Evolutionary conservation across 1,140 invertebrate genomes (phyloP).

Genomic region (Apis dorsata): DNA sequence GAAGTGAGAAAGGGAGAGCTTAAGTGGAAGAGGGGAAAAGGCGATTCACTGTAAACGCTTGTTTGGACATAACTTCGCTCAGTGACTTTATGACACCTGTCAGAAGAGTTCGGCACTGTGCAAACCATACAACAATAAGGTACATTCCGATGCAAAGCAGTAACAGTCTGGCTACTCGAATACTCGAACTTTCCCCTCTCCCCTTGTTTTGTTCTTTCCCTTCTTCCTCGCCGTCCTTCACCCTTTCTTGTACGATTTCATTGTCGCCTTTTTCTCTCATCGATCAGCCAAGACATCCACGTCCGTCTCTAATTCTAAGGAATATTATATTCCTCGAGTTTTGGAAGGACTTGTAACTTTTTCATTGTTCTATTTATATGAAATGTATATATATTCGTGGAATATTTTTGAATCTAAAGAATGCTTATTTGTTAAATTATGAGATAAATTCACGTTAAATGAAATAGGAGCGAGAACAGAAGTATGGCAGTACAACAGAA

Average conservation of each 20-base stretch:
- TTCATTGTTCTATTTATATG: too few relatives aligned
- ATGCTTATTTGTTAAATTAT: too few relatives aligned
- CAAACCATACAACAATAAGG: constrained; percentile 73
- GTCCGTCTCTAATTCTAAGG: background rate
- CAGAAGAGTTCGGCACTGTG: constrained; percentile 67
- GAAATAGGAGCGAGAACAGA: too few relatives aligned
- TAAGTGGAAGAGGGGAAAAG: background rate
- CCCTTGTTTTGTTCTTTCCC: constrained; percentile 24
- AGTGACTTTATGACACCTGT: constrained; percentile 72
- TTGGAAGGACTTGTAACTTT: too few relatives aligned
- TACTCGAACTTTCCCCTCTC: constrained; percentile 46
- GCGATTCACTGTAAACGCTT: constrained; percentile 58
- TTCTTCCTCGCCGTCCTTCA: constrained; percentile 32
- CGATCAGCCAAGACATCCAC: background rate
- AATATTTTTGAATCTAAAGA: too few relatives aligned
- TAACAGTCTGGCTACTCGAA: constrained; percentile 41
- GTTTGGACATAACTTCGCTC: constrained; percentile 66
- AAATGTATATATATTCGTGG: too few relatives aligned
- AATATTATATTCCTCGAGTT: background rate
- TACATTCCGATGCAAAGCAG: constrained; percentile 73
- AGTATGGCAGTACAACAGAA: too few relatives aligned
- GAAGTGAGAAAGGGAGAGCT: constrained; percentile 1
- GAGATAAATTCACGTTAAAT: too few relatives aligned
- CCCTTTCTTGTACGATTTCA: constrained; percentile 32
- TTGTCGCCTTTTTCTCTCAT: constrained; percentile 37